phyloP scores from a whole-genome alignment of 2,797 vertebrate species.

The Somateria mollissima region DNA sequence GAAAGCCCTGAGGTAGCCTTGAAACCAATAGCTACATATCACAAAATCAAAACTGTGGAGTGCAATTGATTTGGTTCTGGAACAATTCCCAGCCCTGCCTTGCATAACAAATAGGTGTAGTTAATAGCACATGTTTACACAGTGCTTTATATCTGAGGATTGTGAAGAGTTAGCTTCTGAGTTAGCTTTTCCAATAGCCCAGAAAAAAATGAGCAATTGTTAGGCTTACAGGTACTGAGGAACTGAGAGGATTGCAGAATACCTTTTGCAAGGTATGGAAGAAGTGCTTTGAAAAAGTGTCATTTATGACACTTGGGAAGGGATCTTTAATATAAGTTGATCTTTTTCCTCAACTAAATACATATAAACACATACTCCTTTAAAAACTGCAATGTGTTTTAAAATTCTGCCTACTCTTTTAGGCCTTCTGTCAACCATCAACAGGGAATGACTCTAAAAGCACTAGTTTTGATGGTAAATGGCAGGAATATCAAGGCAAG shows the following conservation, averaged over 20 bases:
- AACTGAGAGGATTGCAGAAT: not conserved
- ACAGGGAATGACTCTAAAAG: not conserved
- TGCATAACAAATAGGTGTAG: not conserved
- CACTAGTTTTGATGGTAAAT: not conserved
- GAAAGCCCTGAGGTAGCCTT: not conserved
- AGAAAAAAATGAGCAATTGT: not conserved
- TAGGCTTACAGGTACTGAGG: not conserved
- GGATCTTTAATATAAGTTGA: not conserved
- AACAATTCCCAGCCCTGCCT: not conserved
- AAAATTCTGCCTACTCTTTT: not conserved
- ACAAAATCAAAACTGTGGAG: not conserved
- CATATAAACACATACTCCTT: not conserved
- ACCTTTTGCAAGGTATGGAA: not conserved
- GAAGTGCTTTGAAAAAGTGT: not conserved
- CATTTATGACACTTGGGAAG: not conserved
- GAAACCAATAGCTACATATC: not conserved
- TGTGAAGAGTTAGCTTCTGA: not conserved
- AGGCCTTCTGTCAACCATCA: not conserved
- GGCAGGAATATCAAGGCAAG: not conserved
- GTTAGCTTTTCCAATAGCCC: not conserved
- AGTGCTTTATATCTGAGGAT: not conserved
- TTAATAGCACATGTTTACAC: not conserved
- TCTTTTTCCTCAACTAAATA: not conserved
- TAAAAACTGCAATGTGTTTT: not conserved
- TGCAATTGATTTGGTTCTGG: slow-evolving; percentile 36